phyloP scores from a whole-genome alignment of 92 coral and sea anemone species.

The Scolanthus callimorphus region DNA sequence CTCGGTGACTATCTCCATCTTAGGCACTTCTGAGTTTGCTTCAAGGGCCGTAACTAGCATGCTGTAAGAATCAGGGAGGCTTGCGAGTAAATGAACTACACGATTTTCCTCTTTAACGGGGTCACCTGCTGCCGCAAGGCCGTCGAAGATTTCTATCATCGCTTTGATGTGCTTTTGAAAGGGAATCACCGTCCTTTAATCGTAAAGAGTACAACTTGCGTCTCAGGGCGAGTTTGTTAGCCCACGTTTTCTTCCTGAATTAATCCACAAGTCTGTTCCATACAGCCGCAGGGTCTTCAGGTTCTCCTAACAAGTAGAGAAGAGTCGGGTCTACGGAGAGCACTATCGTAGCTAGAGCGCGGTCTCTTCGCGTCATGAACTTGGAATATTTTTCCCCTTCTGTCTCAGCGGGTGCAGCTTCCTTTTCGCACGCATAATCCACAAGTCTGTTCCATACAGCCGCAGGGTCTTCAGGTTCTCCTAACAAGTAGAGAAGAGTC shows the following conservation, averaged over 20 bases:
- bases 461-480: conserved; percentile 33
- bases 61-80: conserved; percentile 45
- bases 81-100: conserved; percentile 42
- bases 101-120: conserved; percentile 45
- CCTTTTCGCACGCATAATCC: too few species aligned
- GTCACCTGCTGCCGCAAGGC: conserved; percentile 26
- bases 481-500: conserved; percentile 20
- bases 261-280: conserved; percentile 35
- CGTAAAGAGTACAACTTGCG: conserved; percentile 21
- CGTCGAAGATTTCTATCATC: conserved; percentile 46
- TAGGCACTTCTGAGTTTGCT: conserved; percentile 43
- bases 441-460: conserved; percentile 34
- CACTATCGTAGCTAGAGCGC: too few species aligned
- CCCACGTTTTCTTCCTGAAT: conserved; percentile 45
- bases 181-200: conserved; percentile 30
- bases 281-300: too few species aligned
- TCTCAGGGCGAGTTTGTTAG: conserved; percentile 40
- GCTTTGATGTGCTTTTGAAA: conserved; percentile 40
- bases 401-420: too few species aligned
- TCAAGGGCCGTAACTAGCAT: conserved; percentile 75
- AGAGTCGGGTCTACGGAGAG: too few species aligned
- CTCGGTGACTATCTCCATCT: conserved; percentile 58
- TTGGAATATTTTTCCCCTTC: too few species aligned
- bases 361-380: too few species aligned
- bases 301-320: too few species aligned